These are phyloP conservation scores for Chaetura pelagica DNA, from an alignment of 2,113 vertebrate species.

Conservation along the genomic window DNA sequence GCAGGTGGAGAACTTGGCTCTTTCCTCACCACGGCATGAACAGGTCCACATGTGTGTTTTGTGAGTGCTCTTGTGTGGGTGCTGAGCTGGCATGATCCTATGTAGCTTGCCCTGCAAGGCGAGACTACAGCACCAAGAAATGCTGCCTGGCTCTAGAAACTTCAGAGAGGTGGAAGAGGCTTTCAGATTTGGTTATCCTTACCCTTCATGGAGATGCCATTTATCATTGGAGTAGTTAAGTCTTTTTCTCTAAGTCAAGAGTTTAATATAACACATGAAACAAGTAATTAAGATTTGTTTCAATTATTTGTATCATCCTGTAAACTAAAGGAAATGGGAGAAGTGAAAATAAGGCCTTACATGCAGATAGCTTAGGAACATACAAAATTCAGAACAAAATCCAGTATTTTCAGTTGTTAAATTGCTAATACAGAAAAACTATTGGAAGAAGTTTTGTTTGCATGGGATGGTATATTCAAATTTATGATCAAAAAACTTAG, in stretches of 20 bases:
- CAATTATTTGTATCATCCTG: background rate
- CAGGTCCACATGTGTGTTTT: fast-evolving
- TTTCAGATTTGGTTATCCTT: background rate
- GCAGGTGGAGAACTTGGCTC: background rate
- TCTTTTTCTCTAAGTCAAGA: background rate
- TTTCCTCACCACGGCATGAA: background rate
- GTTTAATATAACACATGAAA: background rate
- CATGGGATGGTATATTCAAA: background rate
- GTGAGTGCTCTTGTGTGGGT: fast-evolving
- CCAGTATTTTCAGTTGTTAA: background rate
- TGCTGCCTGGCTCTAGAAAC: fast-evolving
- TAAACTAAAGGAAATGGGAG: background rate
- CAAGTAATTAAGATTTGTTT: background rate
- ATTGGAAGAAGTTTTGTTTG: background rate
- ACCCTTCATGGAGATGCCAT: background rate
- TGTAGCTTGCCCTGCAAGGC: background rate
- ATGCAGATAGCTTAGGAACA: background rate
- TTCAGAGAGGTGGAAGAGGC: background rate
- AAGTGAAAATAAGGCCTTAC: background rate
- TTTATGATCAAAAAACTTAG: background rate
- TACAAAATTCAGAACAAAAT: background rate
- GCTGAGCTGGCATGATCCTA: fast-evolving
- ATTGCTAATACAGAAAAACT: background rate
- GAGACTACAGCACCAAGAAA: background rate
- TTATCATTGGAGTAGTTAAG: background rate